Evolutionary conservation across 2,888 invertebrate genomes (phyloP).

Genomic region (Amphipyra tragopoginis): DNA sequence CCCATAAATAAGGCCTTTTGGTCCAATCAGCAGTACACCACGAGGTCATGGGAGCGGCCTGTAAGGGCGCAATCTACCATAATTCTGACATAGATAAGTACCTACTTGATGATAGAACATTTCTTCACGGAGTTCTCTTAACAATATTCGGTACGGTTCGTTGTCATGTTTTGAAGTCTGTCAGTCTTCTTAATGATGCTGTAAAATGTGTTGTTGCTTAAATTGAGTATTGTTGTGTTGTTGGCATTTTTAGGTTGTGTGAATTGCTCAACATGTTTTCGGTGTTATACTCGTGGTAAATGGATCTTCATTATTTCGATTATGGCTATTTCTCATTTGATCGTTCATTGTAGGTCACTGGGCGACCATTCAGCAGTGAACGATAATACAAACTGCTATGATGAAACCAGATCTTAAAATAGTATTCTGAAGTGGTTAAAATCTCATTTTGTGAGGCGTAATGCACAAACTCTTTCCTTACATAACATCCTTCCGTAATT

Average conservation of each 20-base stretch:
- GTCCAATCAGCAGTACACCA: conserved; percentile 42
- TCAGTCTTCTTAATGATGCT: conserved; percentile 9
- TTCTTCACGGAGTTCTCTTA: conserved; percentile 19
- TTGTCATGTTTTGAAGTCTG: conserved; percentile 28
- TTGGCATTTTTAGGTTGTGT: conserved; percentile 12
- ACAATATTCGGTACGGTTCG: conserved; percentile 18
- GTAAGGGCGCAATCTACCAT: conserved; percentile 25
- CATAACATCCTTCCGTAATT: conserved; percentile 33
- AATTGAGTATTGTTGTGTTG: conserved; percentile 37
- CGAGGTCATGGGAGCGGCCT: conserved; percentile 45
- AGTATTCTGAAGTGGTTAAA: too few relatives aligned
- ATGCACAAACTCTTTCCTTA: conserved; percentile 7
- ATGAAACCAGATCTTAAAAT: too few relatives aligned
- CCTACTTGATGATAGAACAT: conserved; percentile 31
- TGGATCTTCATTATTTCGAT: too few relatives aligned
- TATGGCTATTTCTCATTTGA: too few relatives aligned
- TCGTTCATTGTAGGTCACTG: too few relatives aligned
- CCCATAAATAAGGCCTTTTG: conserved; percentile 53
- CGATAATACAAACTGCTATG: too few relatives aligned
- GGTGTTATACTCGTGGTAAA: background rate
- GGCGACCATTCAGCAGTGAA: too few relatives aligned
- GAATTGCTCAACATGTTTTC: background rate
- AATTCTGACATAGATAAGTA: conserved; percentile 20
- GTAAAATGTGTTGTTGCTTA: conserved; percentile 10
- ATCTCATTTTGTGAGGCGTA: too few relatives aligned